Base-by-base conservation (phyloP, 2,888 invertebrate genomes). In the Crocallis elinguaria region DNA sequence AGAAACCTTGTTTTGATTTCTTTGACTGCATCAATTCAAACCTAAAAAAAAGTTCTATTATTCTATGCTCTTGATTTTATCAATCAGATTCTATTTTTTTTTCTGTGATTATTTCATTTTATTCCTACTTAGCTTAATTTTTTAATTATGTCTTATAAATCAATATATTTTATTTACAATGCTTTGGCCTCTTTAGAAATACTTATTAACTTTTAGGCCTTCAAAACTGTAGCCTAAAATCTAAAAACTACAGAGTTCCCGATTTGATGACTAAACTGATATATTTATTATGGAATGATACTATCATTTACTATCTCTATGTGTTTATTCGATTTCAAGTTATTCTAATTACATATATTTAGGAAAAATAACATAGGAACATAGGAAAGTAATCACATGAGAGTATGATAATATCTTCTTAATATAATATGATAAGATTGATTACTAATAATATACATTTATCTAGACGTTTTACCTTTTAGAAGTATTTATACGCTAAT, bases 101-200 rank as follows among this genome's bases (percentile, higher is more conserved):
- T 17, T 33, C 17, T 4, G 9, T 9, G 9, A 17, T 17, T n/a
- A n/a, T n/a, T n/a, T n/a, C n/a, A n/a, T 33, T n/a, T n/a, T n/a
- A 3, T 14, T 32, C 14, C 9, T 33, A 33, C 16, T 3, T 8
- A 17, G 5, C 0, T 5, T 17, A 5, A 14, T 17, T 35, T 35
- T 19, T 11, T 5, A 12, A 19, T 19, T 11, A 7, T 14, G 11
- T 5, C 2, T 14, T 12, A 12, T 5, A 11, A 12, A 42, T 12
- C n/a, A n/a, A n/a, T n/a, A n/a, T n/a, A n/a, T n/a, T n/a, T n/a
- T 27, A 71, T 73, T 33, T 73, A 75, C 70, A 74, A 41, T 56
- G 56, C 64, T 71, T 70, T 71, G 72, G 72, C 71, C 67, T 71
- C 64, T 43, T 49, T 54, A 37, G 49, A 49, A 53, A 51, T 44